phyloP scores from a whole-genome alignment of 2,113 vertebrate species.

The Sorex fumeus region DNA sequence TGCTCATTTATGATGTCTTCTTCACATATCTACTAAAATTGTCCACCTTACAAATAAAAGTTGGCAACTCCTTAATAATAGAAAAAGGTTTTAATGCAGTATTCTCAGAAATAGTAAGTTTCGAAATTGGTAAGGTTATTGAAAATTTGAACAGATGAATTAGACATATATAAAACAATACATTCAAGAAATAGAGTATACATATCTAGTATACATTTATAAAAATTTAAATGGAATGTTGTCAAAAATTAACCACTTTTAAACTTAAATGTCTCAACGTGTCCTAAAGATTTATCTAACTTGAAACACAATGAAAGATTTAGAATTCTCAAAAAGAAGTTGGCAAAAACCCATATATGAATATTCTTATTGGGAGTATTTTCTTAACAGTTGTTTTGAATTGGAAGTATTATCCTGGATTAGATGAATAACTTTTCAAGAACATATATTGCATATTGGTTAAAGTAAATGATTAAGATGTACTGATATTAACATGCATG shows the following conservation, averaged over 20 bases:
- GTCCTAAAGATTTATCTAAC: not conserved
- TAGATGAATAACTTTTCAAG: not conserved
- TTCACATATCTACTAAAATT: not conserved
- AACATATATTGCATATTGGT: not conserved
- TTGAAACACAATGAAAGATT: conserved; percentile 2
- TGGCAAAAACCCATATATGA: not conserved
- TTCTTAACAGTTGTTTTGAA: not conserved
- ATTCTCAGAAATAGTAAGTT: not conserved
- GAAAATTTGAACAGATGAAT: not conserved
- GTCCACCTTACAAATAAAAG: not conserved
- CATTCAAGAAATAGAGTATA: no score
- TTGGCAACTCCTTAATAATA: not conserved
- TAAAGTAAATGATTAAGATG: not conserved
- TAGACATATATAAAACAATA: no score
- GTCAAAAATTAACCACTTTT: not conserved
- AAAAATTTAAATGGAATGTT: not conserved
- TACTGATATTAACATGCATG: not conserved
- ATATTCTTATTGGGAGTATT: conserved; percentile 8
- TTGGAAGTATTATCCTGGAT: not conserved
- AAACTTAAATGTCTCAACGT: not conserved
- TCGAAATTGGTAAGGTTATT: not conserved
- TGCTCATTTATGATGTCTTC: not conserved
- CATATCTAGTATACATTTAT: no score
- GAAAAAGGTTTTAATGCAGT: not conserved
- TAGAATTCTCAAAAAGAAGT: not conserved